These are phyloP conservation scores for Pantherophis alleghaniensis DNA, from an alignment of 2,797 vertebrate genomes.

Conservation along the genomic window DNA sequence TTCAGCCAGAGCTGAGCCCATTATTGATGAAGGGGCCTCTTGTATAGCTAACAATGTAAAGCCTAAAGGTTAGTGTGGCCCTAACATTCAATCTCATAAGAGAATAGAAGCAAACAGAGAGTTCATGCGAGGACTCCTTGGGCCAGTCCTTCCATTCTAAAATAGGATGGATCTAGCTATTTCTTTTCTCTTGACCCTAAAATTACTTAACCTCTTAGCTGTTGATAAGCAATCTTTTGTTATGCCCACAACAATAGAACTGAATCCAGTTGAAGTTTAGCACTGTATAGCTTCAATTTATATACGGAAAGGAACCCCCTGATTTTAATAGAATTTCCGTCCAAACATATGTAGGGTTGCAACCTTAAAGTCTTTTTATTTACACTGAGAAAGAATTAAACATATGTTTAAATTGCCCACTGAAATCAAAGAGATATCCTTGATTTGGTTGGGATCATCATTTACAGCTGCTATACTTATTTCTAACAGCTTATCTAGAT, in stretches of 20 bases:
- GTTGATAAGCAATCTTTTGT: not conserved
- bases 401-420: not conserved
- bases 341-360: not conserved
- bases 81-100: constrained; percentile 37
- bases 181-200: not conserved
- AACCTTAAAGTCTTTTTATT: not conserved
- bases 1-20: not conserved
- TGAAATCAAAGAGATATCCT: not conserved
- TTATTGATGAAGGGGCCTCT: constrained; percentile 2
- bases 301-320: not conserved
- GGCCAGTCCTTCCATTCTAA: not conserved
- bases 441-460: not conserved
- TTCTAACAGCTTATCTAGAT: not conserved
- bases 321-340: not conserved
- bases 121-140: not conserved
- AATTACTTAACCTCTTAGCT: not conserved
- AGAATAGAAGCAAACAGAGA: constrained; percentile 39
- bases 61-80: constrained; percentile 28
- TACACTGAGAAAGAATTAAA: not conserved
- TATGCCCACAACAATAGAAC: not conserved
- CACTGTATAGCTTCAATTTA: not conserved
- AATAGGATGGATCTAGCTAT: not conserved
- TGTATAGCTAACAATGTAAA: constrained; percentile 23
- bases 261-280: not conserved
- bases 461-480: not conserved